Conservation (phyloP, 2,888 invertebrate species). For the Parnassius mnemosyne region DNA sequence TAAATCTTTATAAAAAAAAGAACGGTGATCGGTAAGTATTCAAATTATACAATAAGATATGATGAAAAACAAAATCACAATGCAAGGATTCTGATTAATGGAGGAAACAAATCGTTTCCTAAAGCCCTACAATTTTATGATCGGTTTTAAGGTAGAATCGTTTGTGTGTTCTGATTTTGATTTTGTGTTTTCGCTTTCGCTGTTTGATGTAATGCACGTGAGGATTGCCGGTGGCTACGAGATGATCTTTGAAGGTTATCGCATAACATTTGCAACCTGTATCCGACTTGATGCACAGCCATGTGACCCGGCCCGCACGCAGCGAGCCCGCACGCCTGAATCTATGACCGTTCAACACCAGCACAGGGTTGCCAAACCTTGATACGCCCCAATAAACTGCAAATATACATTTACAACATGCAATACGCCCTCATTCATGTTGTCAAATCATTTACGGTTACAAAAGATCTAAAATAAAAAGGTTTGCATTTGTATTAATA, state of each 20-base stretch:
- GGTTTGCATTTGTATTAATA: background rate
- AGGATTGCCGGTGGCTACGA: constrained; percentile 46
- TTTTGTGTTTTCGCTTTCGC: constrained; percentile 1
- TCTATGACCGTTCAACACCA: constrained; percentile 57
- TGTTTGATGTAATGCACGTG: constrained; percentile 48
- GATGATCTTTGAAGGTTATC: constrained; percentile 44
- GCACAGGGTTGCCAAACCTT: constrained; percentile 60
- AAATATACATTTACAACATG: constrained; percentile 38
- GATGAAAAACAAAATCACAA: background rate
- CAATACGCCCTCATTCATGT: no score
- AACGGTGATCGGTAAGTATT: no score
- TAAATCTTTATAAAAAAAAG: no score
- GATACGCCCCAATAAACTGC: constrained; percentile 62
- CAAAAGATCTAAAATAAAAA: constrained; percentile 3
- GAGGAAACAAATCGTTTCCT: background rate
- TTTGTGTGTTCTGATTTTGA: background rate
- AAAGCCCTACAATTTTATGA: background rate
- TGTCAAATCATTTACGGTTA: no score
- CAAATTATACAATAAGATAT: no score
- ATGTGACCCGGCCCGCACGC: constrained; percentile 39
- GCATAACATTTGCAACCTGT: constrained; percentile 59
- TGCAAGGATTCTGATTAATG: background rate
- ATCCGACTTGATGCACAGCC: constrained; percentile 71
- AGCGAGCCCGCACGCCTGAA: constrained; percentile 47
- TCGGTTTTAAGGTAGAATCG: background rate